Base-by-base conservation (phyloP, 1,140 invertebrate genomes). In the Drosophila watanabei region DNA sequence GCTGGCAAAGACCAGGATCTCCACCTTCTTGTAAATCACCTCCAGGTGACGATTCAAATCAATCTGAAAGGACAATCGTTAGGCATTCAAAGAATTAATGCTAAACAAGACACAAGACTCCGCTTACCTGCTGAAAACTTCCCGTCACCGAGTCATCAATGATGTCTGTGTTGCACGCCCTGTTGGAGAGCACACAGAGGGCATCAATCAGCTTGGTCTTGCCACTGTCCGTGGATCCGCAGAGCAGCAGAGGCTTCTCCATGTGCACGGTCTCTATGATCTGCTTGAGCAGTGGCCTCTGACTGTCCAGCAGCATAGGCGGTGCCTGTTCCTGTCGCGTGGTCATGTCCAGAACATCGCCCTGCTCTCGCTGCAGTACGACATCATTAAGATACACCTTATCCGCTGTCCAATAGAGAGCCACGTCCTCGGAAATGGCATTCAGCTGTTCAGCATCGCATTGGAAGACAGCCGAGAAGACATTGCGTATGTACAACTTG, bases 11-110 rank as follows among this genome's bases (percentile, higher is more conserved):
- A 94, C 71, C 28, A 94, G 72, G 0, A 52, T 52, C 90, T 95
- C 94, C 7, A 94, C 91, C 63, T 92, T 91, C 57, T 89, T 90
- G 18, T 93, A 90, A n/a, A 95, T 93, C 66, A 95, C 94, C 63
- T 97, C 96, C 52, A 97, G 90, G 82, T 96, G 96, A 20, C 96
- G 94, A 81, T 95, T 95, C 54, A 96, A 95, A 93, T 97, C 96
- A 32, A 61, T 95, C 95, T 96, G 95, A 86, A 56, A 94, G 69
- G 71, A 61, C 18, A 37, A 30, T 2, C 6, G 0, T 5, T 37
- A 2, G n/a, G 13, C 7, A 80, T 95, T 95, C 48, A 97, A 52
- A 94, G 69, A 71, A 11, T 11, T 16, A 3, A 2, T 16, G 4
- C 7, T 20, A 3, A n/a, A n/a, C 14, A 49, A 51, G 2, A 9